Conservation (phyloP, 2,797 vertebrate genomes). For the Chaunax sp. region DNA sequence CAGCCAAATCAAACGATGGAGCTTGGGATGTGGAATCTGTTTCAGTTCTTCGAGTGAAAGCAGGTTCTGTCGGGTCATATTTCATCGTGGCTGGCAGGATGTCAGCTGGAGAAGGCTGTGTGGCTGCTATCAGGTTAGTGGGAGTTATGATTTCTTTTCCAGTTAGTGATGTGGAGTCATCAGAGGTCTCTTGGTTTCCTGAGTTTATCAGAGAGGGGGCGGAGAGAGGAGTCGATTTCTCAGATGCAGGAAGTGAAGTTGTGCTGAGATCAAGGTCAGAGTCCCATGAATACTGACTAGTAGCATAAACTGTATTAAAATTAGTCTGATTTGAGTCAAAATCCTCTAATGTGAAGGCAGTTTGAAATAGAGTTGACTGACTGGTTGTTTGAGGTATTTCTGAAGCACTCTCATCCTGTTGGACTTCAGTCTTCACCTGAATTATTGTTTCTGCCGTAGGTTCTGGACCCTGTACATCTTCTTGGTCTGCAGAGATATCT, state of each 20-base stretch:
- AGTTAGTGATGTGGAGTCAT: constrained; percentile 54
- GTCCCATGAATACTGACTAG: constrained; percentile 32
- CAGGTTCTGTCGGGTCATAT: constrained; percentile 8
- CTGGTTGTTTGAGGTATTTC: constrained; percentile 52
- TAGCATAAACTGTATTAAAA: constrained; percentile 13
- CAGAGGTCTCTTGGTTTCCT: constrained; percentile 59
- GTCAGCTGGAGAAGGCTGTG: constrained; percentile 37
- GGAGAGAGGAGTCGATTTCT: neutral
- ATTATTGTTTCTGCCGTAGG: constrained; percentile 19
- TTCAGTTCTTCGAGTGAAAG: constrained; percentile 30
- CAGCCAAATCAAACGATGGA: neutral
- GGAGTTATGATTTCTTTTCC: constrained; percentile 69
- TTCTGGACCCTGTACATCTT: constrained; percentile 27
- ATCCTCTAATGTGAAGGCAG: constrained; percentile 24
- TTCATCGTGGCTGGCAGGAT: constrained; percentile 18
- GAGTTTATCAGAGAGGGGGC: constrained; percentile 46
- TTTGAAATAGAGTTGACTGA: constrained; percentile 20
- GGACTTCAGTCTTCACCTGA: constrained; percentile 42
- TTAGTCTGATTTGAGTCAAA: constrained; percentile 27
- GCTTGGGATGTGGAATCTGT: constrained; percentile 15
- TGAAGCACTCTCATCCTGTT: constrained; percentile 29
- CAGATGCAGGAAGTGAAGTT: constrained; percentile 51
- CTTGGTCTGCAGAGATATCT: constrained; percentile 33
- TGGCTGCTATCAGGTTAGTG: constrained; percentile 40
- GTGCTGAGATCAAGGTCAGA: constrained; percentile 44